Base-by-base conservation (phyloP, 2,113 vertebrate species). In the Seriola aureovittata region DNA sequence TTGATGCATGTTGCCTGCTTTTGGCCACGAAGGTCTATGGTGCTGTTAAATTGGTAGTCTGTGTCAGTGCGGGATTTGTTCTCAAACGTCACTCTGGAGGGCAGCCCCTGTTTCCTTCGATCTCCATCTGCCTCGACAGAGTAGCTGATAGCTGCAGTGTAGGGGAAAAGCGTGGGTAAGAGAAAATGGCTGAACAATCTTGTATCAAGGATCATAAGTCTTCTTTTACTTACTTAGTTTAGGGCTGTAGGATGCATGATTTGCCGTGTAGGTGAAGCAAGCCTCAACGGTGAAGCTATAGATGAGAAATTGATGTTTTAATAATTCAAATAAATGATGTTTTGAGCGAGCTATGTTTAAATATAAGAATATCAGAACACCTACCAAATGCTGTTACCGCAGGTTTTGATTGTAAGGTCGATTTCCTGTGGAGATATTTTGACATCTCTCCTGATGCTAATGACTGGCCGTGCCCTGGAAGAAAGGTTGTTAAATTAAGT, bases 221-320 rank as follows among this genome's bases (percentile, higher is more conserved):
- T 36, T 63, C 13, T 40, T 54, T 46, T 52, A 96, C 97, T 92
- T 95, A 99, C 98, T 95, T 93, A 99, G 94, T 83, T 71, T 90
- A 69, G 96, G 96, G 91, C 93, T 99, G 93, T 97, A 98, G 57
- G 93, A 88, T 19, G 73, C 71, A 17, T 96, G 95, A 71, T 96
- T 97, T 81, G 97, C 96, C 72, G 93, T 97, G 75, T 97, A 99
- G 72, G 94, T 91, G 89, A 99, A 98, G 91, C 97, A 99, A 2
- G 95, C 95, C 42, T 96, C 93, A 81, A 99, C 96, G 44, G 93
- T 94, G 87, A 99, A 93, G 92, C 98, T 99, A 85, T 79, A 86
- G 86, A 86, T 77, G 87, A 38, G 8, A 89, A 34, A 86, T 25
- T n/a, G 2, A 34, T 63, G 38, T 72, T 38, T 71, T 59, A 25